phyloP scores from a whole-genome alignment of 2,888 invertebrate species.

The Caenorhabditis panamensis region DNA sequence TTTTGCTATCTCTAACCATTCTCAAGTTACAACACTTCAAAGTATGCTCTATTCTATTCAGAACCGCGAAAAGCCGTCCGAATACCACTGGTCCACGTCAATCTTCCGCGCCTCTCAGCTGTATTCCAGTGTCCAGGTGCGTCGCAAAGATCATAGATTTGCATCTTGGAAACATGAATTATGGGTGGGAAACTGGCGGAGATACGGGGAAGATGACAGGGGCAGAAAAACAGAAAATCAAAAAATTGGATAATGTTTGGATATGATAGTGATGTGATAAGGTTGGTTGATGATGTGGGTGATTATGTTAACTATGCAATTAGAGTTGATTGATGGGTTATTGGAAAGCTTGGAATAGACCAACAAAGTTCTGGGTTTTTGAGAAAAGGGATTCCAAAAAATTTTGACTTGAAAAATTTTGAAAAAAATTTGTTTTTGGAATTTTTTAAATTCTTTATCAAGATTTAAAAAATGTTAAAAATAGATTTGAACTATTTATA shows the following conservation, averaged over 20 bases:
- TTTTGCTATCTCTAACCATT: too few relatives aligned
- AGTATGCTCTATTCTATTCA: too few relatives aligned
- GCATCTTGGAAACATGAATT: background rate
- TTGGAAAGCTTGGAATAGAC: too few relatives aligned
- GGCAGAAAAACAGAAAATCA: background rate
- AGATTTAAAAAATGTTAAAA: background rate
- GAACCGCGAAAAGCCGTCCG: slow-evolving; percentile 1
- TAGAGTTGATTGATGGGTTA: too few relatives aligned
- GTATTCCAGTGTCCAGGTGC: slow-evolving; percentile 58
- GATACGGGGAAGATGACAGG: background rate
- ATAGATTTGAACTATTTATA: background rate
- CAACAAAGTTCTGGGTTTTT: background rate
- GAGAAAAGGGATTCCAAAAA: background rate
- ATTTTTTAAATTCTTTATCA: background rate
- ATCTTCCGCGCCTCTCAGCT: slow-evolving; percentile 47
- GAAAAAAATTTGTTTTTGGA: background rate
- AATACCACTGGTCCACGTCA: slow-evolving; percentile 38
- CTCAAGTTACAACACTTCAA: too few relatives aligned
- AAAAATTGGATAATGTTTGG: background rate
- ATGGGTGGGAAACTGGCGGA: background rate
- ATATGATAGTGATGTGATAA: too few relatives aligned
- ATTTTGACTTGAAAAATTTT: background rate
- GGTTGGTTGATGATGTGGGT: too few relatives aligned
- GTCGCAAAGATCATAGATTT: slow-evolving; percentile 1
- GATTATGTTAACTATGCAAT: too few relatives aligned